Percentiles rank a stretch among this genome's conserved stretches.
Conservation (phyloP, 2,888 invertebrate species). For the Helleia helle region DNA sequence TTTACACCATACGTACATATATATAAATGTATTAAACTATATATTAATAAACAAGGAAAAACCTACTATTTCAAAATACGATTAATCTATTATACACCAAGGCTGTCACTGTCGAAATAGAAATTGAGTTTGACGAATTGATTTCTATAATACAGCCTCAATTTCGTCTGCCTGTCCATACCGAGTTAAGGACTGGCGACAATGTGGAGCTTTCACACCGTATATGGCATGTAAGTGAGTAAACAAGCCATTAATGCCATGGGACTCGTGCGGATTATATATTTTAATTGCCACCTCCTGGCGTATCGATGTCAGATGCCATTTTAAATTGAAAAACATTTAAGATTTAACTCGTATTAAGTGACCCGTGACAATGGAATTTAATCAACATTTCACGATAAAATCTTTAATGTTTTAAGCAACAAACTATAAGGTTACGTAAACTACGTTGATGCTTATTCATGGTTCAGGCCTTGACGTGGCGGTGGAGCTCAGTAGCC, state of each 20-base stretch:
- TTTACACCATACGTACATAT: too few species aligned
- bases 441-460: too few species aligned
- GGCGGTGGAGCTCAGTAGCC: too few species aligned
- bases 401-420: background rate
- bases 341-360: slow-evolving; percentile 13
- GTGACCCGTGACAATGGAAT: slow-evolving; percentile 10
- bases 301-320: slow-evolving; percentile 24
- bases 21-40: too few species aligned
- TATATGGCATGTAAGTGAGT: slow-evolving; percentile 55
- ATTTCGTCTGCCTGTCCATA: slow-evolving; percentile 47
- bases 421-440: background rate
- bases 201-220: slow-evolving; percentile 68
- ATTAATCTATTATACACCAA: too few species aligned
- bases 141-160: slow-evolving; percentile 15
- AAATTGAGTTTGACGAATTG: slow-evolving; percentile 1
- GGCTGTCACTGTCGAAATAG: background rate
- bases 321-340: slow-evolving; percentile 13
- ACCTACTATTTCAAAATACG: too few species aligned
- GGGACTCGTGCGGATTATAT: slow-evolving; percentile 51
- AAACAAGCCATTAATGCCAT: slow-evolving; percentile 57
- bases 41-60: too few species aligned
- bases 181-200: slow-evolving; percentile 50
- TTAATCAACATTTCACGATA: slow-evolving; percentile 4
- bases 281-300: slow-evolving; percentile 58
- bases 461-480: too few species aligned